A percentile compares a stretch with the other conserved stretches of the same genome.
These are phyloP conservation scores for Arizona elegans DNA, from an alignment of 2,113 vertebrate genomes.

Conservation along the genomic window DNA sequence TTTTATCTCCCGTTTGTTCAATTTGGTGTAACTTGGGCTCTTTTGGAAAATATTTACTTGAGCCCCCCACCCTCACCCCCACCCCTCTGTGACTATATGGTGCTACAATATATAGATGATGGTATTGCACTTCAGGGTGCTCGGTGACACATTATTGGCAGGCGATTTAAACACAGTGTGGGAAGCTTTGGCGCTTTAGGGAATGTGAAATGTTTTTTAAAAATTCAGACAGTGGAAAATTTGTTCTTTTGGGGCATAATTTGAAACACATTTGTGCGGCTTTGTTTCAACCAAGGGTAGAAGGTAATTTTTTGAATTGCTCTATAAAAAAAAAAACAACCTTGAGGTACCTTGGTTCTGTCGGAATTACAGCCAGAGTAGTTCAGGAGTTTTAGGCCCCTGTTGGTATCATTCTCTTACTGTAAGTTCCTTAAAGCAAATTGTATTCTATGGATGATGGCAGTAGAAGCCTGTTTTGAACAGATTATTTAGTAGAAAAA, in stretches of 20 bases:
- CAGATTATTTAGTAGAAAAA: neutral
- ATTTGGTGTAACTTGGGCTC: neutral
- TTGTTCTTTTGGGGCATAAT: neutral
- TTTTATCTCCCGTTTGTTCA: neutral
- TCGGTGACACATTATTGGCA: slow-evolving; percentile 1
- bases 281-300: neutral
- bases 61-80: neutral
- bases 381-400: neutral
- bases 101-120: neutral
- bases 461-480: neutral
- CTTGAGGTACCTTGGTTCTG: neutral
- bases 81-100: no score
- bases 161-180: neutral
- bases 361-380: neutral
- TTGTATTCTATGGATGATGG: neutral
- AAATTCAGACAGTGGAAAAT: neutral
- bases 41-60: neutral
- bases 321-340: neutral
- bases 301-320: neutral
- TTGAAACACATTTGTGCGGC: slow-evolving; percentile 2
- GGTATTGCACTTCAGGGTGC: neutral
- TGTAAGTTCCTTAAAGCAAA: fast-evolving
- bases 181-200: neutral
- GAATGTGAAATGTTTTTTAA: neutral
- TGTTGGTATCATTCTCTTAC: neutral